Conservation (phyloP, 2,113 vertebrate genomes). For the Pantherophis guttatus region DNA sequence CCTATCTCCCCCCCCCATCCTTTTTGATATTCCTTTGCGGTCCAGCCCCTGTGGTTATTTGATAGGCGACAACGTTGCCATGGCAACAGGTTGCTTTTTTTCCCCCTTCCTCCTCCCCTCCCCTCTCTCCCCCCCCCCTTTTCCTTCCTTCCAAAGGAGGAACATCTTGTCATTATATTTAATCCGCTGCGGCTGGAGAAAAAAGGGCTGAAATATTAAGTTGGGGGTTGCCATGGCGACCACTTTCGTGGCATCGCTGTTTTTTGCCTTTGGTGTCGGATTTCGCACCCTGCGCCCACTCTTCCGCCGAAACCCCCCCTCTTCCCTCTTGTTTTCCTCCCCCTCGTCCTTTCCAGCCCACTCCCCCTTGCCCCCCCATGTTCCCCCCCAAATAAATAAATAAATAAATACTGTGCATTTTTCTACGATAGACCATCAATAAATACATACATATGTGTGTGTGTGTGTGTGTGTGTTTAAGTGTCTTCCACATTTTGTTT, state of each 20-base stretch:
- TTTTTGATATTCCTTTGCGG: conserved; percentile 68
- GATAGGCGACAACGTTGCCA: conserved; percentile 80
- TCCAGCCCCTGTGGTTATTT: conserved; percentile 76
- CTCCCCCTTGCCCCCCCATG: not conserved
- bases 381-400: not conserved
- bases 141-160: conserved; percentile 80
- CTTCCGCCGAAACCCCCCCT: not conserved
- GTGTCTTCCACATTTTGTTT: no score
- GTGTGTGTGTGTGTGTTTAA: no score
- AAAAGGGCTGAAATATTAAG: conserved; percentile 96
- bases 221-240: conserved; percentile 97
- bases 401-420: conserved; percentile 46
- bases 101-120: no score
- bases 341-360: not conserved
- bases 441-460: no score
- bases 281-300: conserved; percentile 61
- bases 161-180: conserved; percentile 99
- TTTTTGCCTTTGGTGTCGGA: conserved; percentile 77
- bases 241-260: conserved; percentile 83
- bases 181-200: conserved; percentile 99
- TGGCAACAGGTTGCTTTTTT: conserved; percentile 82
- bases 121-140: no score
- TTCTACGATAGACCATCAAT: not conserved
- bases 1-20: conserved; percentile 4
- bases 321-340: not conserved